Evolutionary conservation across 1,140 invertebrate species (phyloP), one percentile per base, ranked within the genome.

Genomic region (Pomacea maculata): DNA sequence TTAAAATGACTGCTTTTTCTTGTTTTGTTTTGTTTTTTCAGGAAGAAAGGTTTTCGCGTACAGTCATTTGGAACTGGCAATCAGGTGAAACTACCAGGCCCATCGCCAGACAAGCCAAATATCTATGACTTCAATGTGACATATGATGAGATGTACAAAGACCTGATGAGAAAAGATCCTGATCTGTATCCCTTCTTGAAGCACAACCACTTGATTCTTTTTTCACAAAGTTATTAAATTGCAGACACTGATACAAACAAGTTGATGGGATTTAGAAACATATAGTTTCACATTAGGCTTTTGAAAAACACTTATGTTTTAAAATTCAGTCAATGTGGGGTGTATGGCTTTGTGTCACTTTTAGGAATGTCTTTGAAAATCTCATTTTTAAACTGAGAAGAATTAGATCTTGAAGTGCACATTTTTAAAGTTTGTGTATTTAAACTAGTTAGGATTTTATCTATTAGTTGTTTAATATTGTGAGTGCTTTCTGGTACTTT

Each of bases 101-200:
- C 96, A 80, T 95, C 98, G 14, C 95, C 95, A 8, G 98, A 99
- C 90, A 95, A 95, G 88, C 99, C 99, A 15, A 99, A 99, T 92
- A 95, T 98, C 81, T 99, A 99, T 88, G 98, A 99, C 90, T 99
- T 99, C 93, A 97, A 96, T 79, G 95, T 95, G 55, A 92, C 92
- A 17, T 99, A 99, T 89, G 98, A 99, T 86, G 95, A 97, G 87
- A 99, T 99, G 91, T 99, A 99, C 89, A 96, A 97, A 88, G 99
- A 99, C 93, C 93, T 99, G 54, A 90, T 95, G 84, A 92, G 93
- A 55, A 93, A 93, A 88, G 93, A 94, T 81, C 84, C 88, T 77
- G 88, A 91, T 76, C 85, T 94, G 95, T 97, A 95, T 95, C 93
- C 93, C 94, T 93, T 88, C 84, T 80, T 78, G 45, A 71, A 78